phyloP scores from a whole-genome alignment of 2,113 vertebrate species.

The Oceanites oceanicus region DNA sequence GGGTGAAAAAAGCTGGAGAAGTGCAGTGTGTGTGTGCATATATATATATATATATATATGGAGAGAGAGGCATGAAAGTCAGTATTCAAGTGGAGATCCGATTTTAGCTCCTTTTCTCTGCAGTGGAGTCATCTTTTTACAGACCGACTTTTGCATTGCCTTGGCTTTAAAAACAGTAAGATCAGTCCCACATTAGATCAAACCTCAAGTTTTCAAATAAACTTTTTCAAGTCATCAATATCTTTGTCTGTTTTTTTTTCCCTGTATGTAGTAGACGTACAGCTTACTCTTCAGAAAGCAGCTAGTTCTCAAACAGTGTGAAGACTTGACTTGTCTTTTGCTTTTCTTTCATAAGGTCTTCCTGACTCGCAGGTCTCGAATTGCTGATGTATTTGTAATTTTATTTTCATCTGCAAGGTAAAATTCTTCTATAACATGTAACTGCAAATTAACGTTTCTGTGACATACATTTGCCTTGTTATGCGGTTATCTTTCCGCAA shows the following conservation, averaged over 20 bases:
- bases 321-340: not conserved
- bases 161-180: not conserved
- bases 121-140: not conserved
- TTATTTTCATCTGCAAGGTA: not conserved
- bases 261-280: no score
- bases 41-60: no score
- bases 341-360: not conserved
- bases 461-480: not conserved
- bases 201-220: not conserved
- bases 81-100: not conserved
- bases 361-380: not conserved
- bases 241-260: not conserved
- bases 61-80: not conserved
- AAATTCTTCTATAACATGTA: not conserved
- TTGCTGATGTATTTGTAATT: conserved; percentile 3
- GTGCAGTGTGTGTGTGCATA: not conserved
- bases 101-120: not conserved
- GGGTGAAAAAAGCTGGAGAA: not conserved
- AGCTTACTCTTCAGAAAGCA: not conserved
- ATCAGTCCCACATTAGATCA: not conserved
- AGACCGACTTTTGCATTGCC: not conserved
- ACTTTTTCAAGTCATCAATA: not conserved
- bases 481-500: not conserved
- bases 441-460: not conserved
- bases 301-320: not conserved